Conservation (phyloP, 2,113 vertebrate species). For the Mastomys coucha region DNA sequence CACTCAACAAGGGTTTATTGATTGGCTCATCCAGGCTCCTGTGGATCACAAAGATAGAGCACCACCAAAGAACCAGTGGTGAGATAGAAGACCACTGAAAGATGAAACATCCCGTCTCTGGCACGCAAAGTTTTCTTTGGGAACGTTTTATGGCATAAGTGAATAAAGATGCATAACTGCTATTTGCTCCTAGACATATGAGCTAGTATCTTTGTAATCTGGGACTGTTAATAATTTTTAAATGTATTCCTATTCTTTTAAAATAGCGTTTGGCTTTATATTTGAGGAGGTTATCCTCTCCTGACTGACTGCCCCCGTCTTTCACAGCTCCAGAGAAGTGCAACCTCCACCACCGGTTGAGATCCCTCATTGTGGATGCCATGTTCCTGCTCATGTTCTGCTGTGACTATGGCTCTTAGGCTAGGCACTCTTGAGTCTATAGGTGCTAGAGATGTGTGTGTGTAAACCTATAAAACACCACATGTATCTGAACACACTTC, state of each 20-base stretch:
- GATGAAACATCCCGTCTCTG: neutral
- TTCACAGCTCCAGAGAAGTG: neutral
- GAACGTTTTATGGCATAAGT: neutral
- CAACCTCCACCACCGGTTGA: neutral
- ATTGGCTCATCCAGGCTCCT: neutral
- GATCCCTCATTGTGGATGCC: neutral
- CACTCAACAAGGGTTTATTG: neutral
- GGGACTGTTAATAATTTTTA: neutral
- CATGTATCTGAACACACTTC: neutral
- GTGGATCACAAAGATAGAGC: neutral
- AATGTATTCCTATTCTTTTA: neutral
- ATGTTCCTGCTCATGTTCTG: neutral
- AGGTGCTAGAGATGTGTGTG: rapidly evolving
- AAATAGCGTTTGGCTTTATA: neutral
- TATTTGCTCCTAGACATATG: neutral
- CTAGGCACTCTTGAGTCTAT: neutral
- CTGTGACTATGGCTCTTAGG: neutral
- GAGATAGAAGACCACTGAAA: neutral
- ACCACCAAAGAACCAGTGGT: neutral
- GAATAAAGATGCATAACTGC: neutral
- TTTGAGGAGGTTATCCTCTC: neutral
- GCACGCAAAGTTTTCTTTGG: neutral
- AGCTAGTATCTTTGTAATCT: neutral
- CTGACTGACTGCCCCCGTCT: neutral
- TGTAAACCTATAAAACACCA: neutral